Evolutionary conservation across 2,888 invertebrate species (phyloP).

Genomic region (Cryptocephalus primarius): DNA sequence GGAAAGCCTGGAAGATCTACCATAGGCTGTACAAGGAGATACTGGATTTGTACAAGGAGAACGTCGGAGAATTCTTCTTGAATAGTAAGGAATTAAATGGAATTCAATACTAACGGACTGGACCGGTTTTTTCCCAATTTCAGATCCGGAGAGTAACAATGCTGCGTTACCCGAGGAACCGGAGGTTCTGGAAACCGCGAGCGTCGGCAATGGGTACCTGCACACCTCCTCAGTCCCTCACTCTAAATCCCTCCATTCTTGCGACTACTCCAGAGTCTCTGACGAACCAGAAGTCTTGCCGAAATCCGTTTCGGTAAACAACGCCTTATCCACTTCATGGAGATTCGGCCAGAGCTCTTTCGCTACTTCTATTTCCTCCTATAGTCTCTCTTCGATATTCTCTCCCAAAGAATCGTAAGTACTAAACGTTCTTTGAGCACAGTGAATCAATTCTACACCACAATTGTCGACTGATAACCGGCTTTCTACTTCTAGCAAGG

Average conservation of each 20-base stretch:
- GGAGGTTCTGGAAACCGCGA: too few relatives aligned
- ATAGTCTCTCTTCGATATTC: constrained; percentile 20
- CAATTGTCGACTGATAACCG: too few relatives aligned
- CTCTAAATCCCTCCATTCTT: constrained; percentile 14
- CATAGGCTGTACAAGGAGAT: constrained; percentile 51
- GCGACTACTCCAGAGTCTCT: constrained; percentile 1
- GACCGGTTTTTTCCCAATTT: too few relatives aligned
- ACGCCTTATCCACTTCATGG: constrained; percentile 14
- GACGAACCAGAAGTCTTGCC: constrained; percentile 9
- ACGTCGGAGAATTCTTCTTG: constrained; percentile 30
- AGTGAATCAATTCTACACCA: too few relatives aligned
- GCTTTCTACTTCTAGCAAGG: constrained; percentile 1
- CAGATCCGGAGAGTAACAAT: too few relatives aligned
- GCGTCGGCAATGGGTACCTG: constrained; percentile 15
- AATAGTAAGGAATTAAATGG: constrained; percentile 10
- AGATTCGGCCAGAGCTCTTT: constrained; percentile 10
- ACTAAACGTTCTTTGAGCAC: too few relatives aligned
- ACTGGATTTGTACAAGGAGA: constrained; percentile 41
- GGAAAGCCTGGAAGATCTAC: constrained; percentile 61
- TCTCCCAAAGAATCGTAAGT: constrained; percentile 12
- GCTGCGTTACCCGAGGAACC: too few relatives aligned
- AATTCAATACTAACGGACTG: neutral
- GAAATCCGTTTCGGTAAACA: constrained; percentile 22
- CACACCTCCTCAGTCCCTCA: constrained; percentile 15
- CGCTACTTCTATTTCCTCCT: constrained; percentile 9